Conservation (phyloP, 2,888 invertebrate genomes). For the Parthenolecanium corni region DNA sequence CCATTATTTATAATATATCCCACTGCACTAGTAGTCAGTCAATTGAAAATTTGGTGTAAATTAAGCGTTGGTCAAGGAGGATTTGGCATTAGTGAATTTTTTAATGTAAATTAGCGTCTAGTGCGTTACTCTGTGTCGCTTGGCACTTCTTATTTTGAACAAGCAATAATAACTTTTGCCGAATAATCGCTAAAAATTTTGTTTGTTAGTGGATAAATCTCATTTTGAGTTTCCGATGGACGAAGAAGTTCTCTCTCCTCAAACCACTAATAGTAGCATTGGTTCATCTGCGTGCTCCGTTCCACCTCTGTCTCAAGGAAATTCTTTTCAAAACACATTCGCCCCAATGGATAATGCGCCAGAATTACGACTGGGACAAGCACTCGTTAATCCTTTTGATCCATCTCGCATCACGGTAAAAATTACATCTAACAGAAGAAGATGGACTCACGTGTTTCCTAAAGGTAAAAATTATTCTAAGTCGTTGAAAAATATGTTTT, state of each 20-base stretch:
- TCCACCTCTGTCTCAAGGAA: conserved; percentile 13
- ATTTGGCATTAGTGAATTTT: no score
- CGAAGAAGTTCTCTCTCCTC: conserved; percentile 9
- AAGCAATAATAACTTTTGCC: no score
- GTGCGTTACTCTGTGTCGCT: no score
- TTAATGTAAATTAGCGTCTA: no score
- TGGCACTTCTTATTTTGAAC: no score
- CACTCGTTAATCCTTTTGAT: conserved; percentile 94
- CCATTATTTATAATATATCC: no score
- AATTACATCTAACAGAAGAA: conserved; percentile 80
- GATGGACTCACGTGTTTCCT: conserved; percentile 99
- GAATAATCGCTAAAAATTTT: not conserved
- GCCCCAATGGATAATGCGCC: conserved; percentile 33
- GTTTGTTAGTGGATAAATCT: conserved; percentile 5
- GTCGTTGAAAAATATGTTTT: not conserved
- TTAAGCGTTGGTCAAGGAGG: no score
- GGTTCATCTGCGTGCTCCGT: conserved; percentile 40
- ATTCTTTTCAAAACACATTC: conserved; percentile 8
- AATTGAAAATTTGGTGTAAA: no score
- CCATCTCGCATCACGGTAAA: conserved; percentile 95
- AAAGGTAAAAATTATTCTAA: conserved; percentile 47
- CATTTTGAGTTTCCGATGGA: conserved; percentile 15
- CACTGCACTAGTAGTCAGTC: no score
- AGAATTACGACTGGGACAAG: conserved; percentile 55
- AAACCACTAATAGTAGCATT: conserved; percentile 45